These are phyloP conservation scores for Corythaeola cristata DNA, from an alignment of 2,113 vertebrate species.

Conservation along the genomic window DNA sequence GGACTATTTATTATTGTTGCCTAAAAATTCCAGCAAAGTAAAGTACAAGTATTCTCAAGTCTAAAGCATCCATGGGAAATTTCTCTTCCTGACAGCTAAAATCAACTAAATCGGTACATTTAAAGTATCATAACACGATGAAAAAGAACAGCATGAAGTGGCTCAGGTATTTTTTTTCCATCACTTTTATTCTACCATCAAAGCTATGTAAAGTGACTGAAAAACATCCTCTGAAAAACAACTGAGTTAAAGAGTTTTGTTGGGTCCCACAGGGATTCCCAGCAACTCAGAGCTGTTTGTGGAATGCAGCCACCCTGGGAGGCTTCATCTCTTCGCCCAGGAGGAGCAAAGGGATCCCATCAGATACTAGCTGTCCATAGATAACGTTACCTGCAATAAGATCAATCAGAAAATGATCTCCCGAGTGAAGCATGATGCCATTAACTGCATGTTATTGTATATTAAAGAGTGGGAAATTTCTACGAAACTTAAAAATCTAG, in stretches of 20 bases:
- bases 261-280: constrained; percentile 14
- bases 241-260: constrained; percentile 1
- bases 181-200: constrained; percentile 14
- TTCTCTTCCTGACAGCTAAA: constrained; percentile 3
- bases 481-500: neutral
- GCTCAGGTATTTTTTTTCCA: neutral
- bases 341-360: neutral
- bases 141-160: constrained; percentile 27
- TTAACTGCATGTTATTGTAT: neutral
- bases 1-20: constrained; percentile 62
- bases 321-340: neutral
- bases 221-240: constrained; percentile 40
- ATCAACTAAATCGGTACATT: neutral
- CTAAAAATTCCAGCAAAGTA: constrained; percentile 37
- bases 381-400: neutral
- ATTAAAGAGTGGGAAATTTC: neutral
- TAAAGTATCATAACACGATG: neutral
- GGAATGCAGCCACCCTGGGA: constrained; percentile 12
- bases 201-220: neutral
- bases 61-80: constrained; percentile 48
- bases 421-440: neutral
- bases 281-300: constrained; percentile 33
- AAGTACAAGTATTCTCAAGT: constrained; percentile 13
- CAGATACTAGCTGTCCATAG: neutral
- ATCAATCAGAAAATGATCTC: neutral